Base-by-base conservation (phyloP, 1,140 invertebrate species). In the Propsilocerus akamusi region DNA sequence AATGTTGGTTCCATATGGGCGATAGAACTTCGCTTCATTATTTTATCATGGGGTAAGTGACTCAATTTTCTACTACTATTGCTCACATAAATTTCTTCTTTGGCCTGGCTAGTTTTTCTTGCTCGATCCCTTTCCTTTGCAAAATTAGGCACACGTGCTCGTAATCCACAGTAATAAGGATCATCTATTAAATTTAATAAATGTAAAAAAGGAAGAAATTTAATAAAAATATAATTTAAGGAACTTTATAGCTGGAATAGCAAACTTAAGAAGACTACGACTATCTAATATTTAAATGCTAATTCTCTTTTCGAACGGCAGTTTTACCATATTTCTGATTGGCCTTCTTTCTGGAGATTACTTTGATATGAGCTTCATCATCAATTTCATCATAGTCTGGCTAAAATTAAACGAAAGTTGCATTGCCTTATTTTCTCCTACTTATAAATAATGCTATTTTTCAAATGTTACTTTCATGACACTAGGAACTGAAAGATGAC, bases 101-200 rank as follows among this genome's bases (percentile, higher is more conserved):
- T 41, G 17, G 34, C 34, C 17, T 20, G 34, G 22, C 34, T 41
- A 7, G 34, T 41, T 20, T 41, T 41, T 22, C 34, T 14, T 3
- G 34, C 10, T 20, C n/a, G n/a, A n/a, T 20, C 34, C 34, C 22
- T 41, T 41, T 41, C 34, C 64, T 85, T 84, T 28, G 86, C 87
- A 65, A 93, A 94, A 70, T 93, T 93, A 22, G 90, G 88, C 46
- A 94, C 87, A 50, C 88, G 76, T 25, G 90, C 90, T 57, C 84
- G 72, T 53, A 93, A 70, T 11, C 90, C 90, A 63, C 87, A 92
- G 61, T 94, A 94, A 70, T 93, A 93, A 1, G 89, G 89, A 67
- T 94, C 89, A 66, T 93, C 89, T 91, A 71, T 8, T 74, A 66
- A 54, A 53, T 47, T 26, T 57, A 53, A 26, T n/a, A n/a, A n/a